Evolutionary conservation across 2,888 invertebrate genomes (phyloP).

Genomic region (Ennomos fuscantarius): DNA sequence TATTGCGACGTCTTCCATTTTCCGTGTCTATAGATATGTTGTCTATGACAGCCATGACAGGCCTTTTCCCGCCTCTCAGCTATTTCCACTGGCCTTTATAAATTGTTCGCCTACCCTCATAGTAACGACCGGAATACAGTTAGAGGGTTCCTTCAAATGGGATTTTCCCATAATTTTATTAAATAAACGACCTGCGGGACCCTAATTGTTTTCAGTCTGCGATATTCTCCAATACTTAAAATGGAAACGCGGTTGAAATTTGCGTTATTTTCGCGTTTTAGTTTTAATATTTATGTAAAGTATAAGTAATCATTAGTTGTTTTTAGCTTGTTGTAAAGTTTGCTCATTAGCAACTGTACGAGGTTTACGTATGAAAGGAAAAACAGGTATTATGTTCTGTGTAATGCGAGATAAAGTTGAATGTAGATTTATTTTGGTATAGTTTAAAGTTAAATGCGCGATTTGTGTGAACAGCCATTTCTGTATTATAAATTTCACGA

Average conservation of each 20-base stretch:
- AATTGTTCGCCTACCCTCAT: constrained; percentile 74
- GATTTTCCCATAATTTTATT: constrained; percentile 78
- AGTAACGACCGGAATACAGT: constrained; percentile 72
- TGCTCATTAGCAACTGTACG: constrained; percentile 48
- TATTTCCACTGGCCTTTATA: constrained; percentile 75
- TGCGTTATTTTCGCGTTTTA: constrained; percentile 38
- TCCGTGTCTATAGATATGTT: constrained; percentile 72
- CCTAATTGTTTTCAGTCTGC: constrained; percentile 64
- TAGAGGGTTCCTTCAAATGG: constrained; percentile 74
- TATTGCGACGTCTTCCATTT: constrained; percentile 75
- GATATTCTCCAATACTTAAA: constrained; percentile 49
- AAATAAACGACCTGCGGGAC: constrained; percentile 65
- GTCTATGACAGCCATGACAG: constrained; percentile 76
- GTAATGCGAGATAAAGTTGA: not conserved
- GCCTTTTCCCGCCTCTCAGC: constrained; percentile 77
- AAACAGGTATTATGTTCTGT: constrained; percentile 16
- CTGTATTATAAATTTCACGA: no score
- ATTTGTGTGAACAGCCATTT: no score
- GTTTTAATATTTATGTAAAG: constrained; percentile 39
- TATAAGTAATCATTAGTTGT: constrained; percentile 38
- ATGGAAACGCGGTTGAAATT: constrained; percentile 42
- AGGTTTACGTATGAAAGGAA: constrained; percentile 5
- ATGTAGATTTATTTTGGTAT: no score
- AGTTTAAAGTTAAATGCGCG: no score
- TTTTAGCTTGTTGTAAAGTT: constrained; percentile 51